These are phyloP conservation scores for Phocoena phocoena DNA, from an alignment of 2,113 vertebrate genomes.

Conservation along the genomic window DNA sequence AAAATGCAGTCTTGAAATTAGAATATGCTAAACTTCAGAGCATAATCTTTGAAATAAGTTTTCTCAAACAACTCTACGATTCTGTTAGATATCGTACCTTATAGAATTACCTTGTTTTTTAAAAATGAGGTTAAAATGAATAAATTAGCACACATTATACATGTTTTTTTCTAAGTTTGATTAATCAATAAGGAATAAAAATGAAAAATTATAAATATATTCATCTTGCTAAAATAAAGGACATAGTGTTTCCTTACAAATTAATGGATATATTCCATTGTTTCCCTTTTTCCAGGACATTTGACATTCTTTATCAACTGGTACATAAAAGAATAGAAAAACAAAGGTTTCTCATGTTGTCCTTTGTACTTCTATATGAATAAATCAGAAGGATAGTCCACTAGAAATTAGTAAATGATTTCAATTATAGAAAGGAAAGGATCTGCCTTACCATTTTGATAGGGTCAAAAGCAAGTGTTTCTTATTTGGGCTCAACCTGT, in stretches of 20 bases:
- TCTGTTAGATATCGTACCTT: neutral
- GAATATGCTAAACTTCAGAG: neutral
- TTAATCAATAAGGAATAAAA: conserved; percentile 15
- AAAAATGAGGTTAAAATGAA: neutral
- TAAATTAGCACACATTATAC: neutral
- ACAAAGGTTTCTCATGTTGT: conserved; percentile 92
- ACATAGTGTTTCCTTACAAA: conserved; percentile 13
- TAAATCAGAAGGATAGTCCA: conserved; percentile 88
- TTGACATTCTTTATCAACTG: conserved; percentile 90
- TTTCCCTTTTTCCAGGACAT: conserved; percentile 81
- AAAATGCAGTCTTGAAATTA: neutral
- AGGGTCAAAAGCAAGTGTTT: conserved; percentile 92
- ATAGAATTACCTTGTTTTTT: neutral
- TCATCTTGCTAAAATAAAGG: neutral
- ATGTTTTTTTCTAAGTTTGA: neutral
- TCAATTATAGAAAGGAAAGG: conserved; percentile 92
- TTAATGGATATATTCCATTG: conserved; percentile 67
- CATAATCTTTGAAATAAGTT: neutral
- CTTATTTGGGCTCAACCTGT: conserved; percentile 89
- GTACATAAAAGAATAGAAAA: conserved; percentile 93
- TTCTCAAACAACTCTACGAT: neutral
- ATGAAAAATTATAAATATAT: neutral
- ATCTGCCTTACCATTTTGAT: conserved; percentile 91
- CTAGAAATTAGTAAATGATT: conserved; percentile 93
- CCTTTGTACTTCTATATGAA: conserved; percentile 87